Evolutionary conservation across 2,888 invertebrate genomes (phyloP).

Genomic region (Patella pellucida): DNA sequence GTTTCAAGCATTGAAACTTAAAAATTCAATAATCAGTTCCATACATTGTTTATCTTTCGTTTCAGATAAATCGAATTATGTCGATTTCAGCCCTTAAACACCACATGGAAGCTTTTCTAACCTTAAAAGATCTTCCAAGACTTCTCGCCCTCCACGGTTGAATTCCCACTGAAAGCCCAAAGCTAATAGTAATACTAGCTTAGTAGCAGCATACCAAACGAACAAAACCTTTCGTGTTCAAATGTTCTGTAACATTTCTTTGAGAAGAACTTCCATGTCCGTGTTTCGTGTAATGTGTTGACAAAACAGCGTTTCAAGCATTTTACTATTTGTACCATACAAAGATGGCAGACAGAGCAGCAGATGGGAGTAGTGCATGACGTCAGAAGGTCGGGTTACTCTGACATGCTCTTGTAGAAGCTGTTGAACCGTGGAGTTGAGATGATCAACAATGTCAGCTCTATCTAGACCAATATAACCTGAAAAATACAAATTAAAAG

Average conservation of each 20-base stretch:
- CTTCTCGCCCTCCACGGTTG: too few species aligned
- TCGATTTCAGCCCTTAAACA: too few species aligned
- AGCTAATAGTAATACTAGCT: too few species aligned
- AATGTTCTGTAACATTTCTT: conserved; percentile 60
- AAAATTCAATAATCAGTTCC: too few species aligned
- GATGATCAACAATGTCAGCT: conserved; percentile 53
- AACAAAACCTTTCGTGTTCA: conserved; percentile 13
- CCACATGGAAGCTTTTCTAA: too few species aligned
- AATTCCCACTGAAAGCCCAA: too few species aligned
- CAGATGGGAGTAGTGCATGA: conserved; percentile 65
- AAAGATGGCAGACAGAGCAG: conserved; percentile 65
- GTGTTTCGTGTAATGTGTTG: conserved; percentile 57
- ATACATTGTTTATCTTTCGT: too few species aligned
- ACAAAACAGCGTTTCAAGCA: conserved; percentile 67
- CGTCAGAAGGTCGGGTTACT: conserved; percentile 54
- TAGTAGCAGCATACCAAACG: too few species aligned
- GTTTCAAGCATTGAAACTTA: too few species aligned
- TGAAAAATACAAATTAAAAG: conserved; percentile 30
- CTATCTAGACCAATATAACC: conserved; percentile 59
- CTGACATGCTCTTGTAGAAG: conserved; percentile 63
- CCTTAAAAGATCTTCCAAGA: too few species aligned
- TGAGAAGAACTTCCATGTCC: conserved; percentile 62
- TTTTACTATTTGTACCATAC: conserved; percentile 64
- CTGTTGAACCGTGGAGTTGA: conserved; percentile 63
- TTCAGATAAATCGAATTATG: too few species aligned